Evolutionary conservation across 2,113 vertebrate species (phyloP).

Genomic region (Arvicanthis niloticus): DNA sequence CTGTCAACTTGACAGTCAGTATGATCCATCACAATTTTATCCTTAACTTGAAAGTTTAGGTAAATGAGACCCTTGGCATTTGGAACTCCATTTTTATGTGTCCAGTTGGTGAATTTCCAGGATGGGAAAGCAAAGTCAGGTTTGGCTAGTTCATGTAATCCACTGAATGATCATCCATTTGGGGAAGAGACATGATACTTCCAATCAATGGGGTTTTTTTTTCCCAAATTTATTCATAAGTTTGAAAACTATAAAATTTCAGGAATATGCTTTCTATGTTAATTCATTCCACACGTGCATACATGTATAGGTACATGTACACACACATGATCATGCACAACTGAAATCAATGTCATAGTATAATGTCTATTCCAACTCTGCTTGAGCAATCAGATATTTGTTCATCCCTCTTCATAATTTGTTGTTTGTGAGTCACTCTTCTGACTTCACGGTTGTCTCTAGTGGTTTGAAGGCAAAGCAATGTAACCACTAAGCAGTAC

Average conservation of each 20-base stretch:
- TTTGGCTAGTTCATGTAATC: not conserved
- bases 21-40: not conserved
- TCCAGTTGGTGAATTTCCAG: not conserved
- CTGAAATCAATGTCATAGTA: not conserved
- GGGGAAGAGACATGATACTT: not conserved
- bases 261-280: not conserved
- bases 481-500: not conserved
- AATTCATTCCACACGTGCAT: not conserved
- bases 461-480: not conserved
- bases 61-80: not conserved
- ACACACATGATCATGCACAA: not conserved
- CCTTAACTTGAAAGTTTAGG: conserved; percentile 13
- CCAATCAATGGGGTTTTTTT: not conserved
- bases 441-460: not conserved
- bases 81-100: not conserved
- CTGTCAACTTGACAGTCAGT: not conserved
- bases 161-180: not conserved
- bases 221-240: not conserved
- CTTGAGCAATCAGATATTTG: not conserved
- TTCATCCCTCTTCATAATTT: not conserved
- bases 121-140: not conserved
- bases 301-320: not conserved
- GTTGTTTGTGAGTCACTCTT: not conserved
- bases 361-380: not conserved
- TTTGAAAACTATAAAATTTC: not conserved